Evolutionary conservation across 2,888 invertebrate genomes (phyloP), one percentile per base, ranked within the genome.

Genomic region (Panopea generosa): DNA sequence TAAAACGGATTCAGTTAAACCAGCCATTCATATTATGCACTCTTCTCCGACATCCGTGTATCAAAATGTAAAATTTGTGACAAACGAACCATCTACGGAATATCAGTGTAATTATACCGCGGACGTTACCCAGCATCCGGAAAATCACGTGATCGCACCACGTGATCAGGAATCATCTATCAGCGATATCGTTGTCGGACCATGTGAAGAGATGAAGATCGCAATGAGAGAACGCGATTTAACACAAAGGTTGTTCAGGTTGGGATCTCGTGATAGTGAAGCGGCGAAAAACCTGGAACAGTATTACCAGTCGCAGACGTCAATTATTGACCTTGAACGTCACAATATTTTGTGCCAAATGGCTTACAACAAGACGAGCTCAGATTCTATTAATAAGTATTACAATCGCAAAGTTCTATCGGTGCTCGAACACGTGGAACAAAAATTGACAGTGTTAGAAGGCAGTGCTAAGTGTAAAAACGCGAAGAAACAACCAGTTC

Each of bases 341-440:
- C 78, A 82, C 40, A 78, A 78, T 52, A 61, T 78, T 20, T 59
- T 78, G 14, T 69, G 68, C 45, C 82, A 82, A 72, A 76, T 75
- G 75, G 70, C 75, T 0, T 82, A 70, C 43, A 69, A 76, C 49
- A 63, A 52, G 22, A 53, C 16, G 0, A 76, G 76, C 55, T 68
- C 77, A 6, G 67, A 72, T 20, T 78, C 76, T 43, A 73, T 82
- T 18, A 68, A 82, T 40, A 38, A 18, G 7, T 78, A 82, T 55
- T 82, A 82, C 52, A 78, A 82, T 49, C 49, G 63, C 38, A 77
- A 78, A 40, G 60, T 82, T 4, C 29, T 76, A 14, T 59, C 77
- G 20, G 56, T 82, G 14, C 47, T 82, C 1, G 76, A 78, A 60
- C 53, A 63, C 45, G 76, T 78, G 24, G 82, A 76, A 50, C 56